Percentiles rank a stretch among this genome's conserved stretches.
phyloP scores from a whole-genome alignment of 2,797 vertebrate genomes.

The Notoglanidium macrostoma region DNA sequence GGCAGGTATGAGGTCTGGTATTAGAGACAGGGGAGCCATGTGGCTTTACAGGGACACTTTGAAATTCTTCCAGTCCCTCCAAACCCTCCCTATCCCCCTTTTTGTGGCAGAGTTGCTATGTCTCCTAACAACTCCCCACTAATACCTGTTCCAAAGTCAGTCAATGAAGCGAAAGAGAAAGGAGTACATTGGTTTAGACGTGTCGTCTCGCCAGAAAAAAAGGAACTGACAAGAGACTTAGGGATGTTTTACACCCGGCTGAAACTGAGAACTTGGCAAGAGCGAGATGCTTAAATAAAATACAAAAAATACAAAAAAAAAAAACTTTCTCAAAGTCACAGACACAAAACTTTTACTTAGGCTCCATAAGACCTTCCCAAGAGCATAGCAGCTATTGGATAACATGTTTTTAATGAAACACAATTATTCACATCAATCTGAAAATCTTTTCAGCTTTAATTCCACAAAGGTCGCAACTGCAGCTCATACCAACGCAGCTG shows the following conservation, averaged over 20 bases:
- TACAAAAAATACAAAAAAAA: conserved; percentile 15
- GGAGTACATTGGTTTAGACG: conserved; percentile 44
- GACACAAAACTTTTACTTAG: conserved; percentile 48
- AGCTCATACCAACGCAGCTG: conserved; percentile 17
- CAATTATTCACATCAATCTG: conserved; percentile 19
- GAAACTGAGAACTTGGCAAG: conserved; percentile 41
- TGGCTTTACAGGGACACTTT: conserved; percentile 63
- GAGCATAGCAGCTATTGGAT: conserved; percentile 15
- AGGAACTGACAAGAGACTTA: conserved; percentile 48
- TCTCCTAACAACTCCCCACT: conserved; percentile 53
- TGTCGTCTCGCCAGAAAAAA: conserved; percentile 34
- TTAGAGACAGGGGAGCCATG: conserved; percentile 54
- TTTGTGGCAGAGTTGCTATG: conserved; percentile 48
- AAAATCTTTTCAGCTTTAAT: conserved; percentile 23
- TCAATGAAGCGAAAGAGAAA: conserved; percentile 48
- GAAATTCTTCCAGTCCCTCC: conserved; percentile 56
- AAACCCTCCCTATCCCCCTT: conserved; percentile 37
- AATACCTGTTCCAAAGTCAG: conserved; percentile 55
- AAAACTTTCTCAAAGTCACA: conserved; percentile 48
- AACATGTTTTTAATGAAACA: conserved; percentile 40
- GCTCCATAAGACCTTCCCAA: conserved; percentile 29
- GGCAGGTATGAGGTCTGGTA: conserved; percentile 57
- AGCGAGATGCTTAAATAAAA: conserved; percentile 36
- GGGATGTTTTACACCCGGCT: conserved; percentile 55
- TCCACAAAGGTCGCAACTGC: conserved; percentile 25